Evolutionary conservation across 2,797 vertebrate genomes (phyloP).

Genomic region (Cuculus canorus): DNA sequence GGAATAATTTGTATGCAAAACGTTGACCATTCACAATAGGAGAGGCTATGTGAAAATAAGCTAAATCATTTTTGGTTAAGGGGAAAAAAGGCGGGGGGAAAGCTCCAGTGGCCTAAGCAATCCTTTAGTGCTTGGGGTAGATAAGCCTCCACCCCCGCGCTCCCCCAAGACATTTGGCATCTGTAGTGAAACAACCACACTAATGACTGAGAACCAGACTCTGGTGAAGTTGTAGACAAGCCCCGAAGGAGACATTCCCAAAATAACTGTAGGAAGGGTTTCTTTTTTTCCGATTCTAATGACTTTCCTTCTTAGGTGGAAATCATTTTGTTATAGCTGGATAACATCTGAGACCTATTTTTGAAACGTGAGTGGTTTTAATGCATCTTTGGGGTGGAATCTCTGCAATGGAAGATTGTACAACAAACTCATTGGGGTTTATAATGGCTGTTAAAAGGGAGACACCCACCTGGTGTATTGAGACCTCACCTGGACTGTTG

Average conservation of each 20-base stretch:
- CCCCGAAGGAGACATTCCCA: background rate
- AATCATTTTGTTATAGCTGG: background rate
- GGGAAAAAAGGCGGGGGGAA: rapidly evolving
- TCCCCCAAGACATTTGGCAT: background rate
- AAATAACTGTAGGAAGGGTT: slow-evolving; percentile 23
- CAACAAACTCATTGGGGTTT: background rate
- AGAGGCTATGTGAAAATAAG: background rate
- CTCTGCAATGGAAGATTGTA: background rate
- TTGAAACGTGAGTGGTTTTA: background rate
- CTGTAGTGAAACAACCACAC: background rate
- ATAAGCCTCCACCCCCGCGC: rapidly evolving
- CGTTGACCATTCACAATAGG: background rate
- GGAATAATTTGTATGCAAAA: background rate
- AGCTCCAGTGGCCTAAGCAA: background rate
- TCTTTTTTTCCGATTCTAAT: background rate
- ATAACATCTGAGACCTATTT: slow-evolving; percentile 4
- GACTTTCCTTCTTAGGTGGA: background rate
- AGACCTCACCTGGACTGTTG: too few relatives aligned
- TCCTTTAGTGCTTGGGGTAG: background rate
- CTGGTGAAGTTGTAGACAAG: slow-evolving; percentile 4
- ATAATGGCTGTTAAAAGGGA: background rate
- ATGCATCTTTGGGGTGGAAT: background rate
- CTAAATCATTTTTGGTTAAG: background rate
- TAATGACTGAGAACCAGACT: slow-evolving; percentile 10
- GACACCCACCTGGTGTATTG: too few relatives aligned